Evolutionary conservation across 2,797 vertebrate species (phyloP).

Genomic region (Lithobates sylvaticus): DNA sequence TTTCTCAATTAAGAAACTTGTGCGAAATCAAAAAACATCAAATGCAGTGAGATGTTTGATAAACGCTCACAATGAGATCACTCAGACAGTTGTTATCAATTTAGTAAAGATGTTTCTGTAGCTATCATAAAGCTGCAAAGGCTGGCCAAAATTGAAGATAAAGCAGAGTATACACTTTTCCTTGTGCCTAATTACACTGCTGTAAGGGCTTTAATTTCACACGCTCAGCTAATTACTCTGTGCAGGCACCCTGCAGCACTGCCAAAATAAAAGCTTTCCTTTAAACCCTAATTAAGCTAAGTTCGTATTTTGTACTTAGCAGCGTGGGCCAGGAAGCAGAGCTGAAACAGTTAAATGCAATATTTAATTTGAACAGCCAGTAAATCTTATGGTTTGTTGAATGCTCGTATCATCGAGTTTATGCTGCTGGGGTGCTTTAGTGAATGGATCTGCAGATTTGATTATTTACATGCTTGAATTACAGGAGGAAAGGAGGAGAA

Average conservation of each 20-base stretch:
- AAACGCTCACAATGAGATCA: conserved; percentile 53
- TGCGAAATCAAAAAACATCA: conserved; percentile 36
- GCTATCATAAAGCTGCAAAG: conserved; percentile 53
- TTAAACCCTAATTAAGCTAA: conserved; percentile 59
- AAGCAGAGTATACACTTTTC: conserved; percentile 60
- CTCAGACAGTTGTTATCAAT: conserved; percentile 57
- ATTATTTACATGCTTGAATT: conserved; percentile 53
- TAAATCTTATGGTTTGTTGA: conserved; percentile 53
- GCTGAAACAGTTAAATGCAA: conserved; percentile 45
- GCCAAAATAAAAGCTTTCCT: conserved; percentile 61
- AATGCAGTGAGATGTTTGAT: conserved; percentile 54
- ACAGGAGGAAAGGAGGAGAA: conserved; percentile 35
- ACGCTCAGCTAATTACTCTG: conserved; percentile 61
- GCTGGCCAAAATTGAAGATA: conserved; percentile 60
- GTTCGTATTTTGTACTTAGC: conserved; percentile 47
- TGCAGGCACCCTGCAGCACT: conserved; percentile 47
- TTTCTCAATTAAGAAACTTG: conserved; percentile 48
- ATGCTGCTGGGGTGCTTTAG: conserved; percentile 40
- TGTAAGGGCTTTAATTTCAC: conserved; percentile 62
- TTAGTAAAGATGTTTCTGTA: conserved; percentile 59
- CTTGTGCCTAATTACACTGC: conserved; percentile 59
- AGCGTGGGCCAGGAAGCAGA: conserved; percentile 13
- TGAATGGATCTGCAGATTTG: conserved; percentile 44
- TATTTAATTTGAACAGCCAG: conserved; percentile 42
- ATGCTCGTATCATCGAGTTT: conserved; percentile 48